phyloP scores from a whole-genome alignment of 2,113 vertebrate genomes.

The Centrocercus urophasianus region DNA sequence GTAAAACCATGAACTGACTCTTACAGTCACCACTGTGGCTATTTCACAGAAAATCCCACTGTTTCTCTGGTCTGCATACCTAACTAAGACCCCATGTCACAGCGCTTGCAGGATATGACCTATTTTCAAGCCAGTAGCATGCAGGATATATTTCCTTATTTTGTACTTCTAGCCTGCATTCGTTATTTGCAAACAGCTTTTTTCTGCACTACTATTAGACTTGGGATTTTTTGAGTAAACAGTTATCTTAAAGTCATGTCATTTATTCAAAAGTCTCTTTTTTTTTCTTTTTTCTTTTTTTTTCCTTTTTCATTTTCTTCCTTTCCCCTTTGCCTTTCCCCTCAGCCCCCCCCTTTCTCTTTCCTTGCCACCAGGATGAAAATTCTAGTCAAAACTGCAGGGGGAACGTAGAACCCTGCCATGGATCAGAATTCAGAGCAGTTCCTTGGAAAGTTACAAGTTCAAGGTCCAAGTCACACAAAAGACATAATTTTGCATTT shows the following conservation, averaged over 20 bases:
- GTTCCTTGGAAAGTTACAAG: neutral
- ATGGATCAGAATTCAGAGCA: neutral
- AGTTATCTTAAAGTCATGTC: neutral
- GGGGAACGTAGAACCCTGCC: neutral
- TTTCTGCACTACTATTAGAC: neutral
- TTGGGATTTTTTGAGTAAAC: neutral
- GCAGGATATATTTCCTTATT: neutral
- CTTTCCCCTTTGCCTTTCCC: neutral
- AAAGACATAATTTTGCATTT: neutral
- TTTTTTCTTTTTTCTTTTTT: neutral
- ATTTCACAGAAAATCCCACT: neutral
- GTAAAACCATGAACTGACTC: neutral
- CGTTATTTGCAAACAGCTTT: neutral
- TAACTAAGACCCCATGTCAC: rapidly evolving
- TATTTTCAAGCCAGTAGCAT: neutral
- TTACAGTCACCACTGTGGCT: rapidly evolving
- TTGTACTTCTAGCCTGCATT: neutral
- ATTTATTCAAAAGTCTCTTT: neutral
- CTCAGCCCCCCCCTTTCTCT: too few species aligned
- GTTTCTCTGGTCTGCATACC: neutral
- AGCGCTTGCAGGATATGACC: neutral
- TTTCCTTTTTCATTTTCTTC: too few species aligned
- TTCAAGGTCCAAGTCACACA: neutral
- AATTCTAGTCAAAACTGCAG: neutral
- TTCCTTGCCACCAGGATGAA: neutral